phyloP scores from a whole-genome alignment of 2,113 vertebrate species.

The Oreotrochilus melanogaster region DNA sequence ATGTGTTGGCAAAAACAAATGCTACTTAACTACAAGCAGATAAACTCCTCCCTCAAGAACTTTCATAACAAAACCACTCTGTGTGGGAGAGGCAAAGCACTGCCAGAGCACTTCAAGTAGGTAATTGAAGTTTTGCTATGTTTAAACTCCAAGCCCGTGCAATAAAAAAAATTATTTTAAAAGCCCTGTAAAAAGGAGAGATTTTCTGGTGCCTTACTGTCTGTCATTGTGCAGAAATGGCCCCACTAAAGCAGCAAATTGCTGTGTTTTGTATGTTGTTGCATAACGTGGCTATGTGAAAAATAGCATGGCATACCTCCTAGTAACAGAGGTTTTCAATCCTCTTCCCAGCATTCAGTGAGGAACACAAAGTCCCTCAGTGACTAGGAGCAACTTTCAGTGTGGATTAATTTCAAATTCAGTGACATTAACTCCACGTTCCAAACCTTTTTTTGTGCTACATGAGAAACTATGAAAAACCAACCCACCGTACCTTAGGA shows the following conservation, averaged over 20 bases:
- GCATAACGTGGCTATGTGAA: not conserved
- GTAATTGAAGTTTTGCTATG: conserved; percentile 21
- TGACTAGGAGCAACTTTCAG: not conserved
- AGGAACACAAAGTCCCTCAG: not conserved
- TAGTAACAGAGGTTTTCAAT: not conserved
- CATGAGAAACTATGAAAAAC: not conserved
- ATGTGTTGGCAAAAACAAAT: not conserved
- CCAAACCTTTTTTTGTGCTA: not conserved
- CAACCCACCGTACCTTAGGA: conserved; percentile 84
- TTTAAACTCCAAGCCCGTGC: conserved; percentile 4
- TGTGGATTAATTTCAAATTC: fast-evolving
- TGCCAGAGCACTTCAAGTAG: conserved; percentile 12
- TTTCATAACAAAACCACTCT: conserved; percentile 18
- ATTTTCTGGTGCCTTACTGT: not conserved
- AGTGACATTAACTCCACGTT: fast-evolving
- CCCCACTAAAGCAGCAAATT: not conserved
- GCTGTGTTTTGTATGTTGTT: not conserved
- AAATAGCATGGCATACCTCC: not conserved
- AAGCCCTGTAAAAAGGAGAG: not conserved
- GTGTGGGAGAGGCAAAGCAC: conserved; percentile 16
- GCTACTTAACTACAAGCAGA: not conserved
- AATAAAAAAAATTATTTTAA: not conserved
- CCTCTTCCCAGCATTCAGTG: not conserved
- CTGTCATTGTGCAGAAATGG: not conserved
- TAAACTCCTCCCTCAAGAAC: conserved; percentile 2